A percentile compares a stretch with the other conserved stretches of the same genome.
These are phyloP conservation scores for Calephelis perditalis DNA, from an alignment of 2,888 invertebrate genomes.

Conservation along the genomic window DNA sequence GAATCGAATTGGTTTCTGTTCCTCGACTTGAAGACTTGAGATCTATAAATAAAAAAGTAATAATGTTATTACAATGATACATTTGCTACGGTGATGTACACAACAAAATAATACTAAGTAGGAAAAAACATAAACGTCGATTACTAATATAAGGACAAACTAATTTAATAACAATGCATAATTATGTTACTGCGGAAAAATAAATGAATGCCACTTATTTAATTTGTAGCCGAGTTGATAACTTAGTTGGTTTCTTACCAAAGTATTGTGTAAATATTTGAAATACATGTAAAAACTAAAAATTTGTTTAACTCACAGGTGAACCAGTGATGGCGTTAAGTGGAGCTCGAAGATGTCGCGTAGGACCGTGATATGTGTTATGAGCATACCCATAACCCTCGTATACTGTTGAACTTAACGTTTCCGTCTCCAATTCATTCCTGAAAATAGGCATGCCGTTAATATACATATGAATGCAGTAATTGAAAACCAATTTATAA, in stretches of 20 bases:
- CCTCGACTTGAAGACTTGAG: constrained; percentile 69
- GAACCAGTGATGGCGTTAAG: constrained; percentile 75
- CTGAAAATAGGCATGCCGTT: constrained; percentile 37
- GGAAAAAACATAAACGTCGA: too few relatives aligned
- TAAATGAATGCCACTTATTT: too few relatives aligned
- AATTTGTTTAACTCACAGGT: constrained; percentile 54
- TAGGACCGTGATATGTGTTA: constrained; percentile 94
- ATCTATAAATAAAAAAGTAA: constrained; percentile 43
- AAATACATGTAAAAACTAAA: too few relatives aligned
- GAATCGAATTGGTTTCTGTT: constrained; percentile 83
- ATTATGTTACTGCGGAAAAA: too few relatives aligned
- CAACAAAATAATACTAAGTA: too few relatives aligned
- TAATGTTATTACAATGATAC: neutral
- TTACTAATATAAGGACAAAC: too few relatives aligned
- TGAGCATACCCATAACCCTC: constrained; percentile 81
- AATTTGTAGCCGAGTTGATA: too few relatives aligned
- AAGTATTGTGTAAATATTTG: too few relatives aligned
- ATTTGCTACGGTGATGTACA: too few relatives aligned
- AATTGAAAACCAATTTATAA: too few relatives aligned
- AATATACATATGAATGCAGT: neutral
- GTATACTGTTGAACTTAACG: constrained; percentile 45
- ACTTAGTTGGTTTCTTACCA: too few relatives aligned
- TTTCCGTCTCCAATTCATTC: constrained; percentile 53
- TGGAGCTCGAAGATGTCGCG: constrained; percentile 84
- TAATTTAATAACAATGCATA: too few relatives aligned